Conservation (phyloP, 2,888 invertebrate species). For the Philereme vetulata region DNA sequence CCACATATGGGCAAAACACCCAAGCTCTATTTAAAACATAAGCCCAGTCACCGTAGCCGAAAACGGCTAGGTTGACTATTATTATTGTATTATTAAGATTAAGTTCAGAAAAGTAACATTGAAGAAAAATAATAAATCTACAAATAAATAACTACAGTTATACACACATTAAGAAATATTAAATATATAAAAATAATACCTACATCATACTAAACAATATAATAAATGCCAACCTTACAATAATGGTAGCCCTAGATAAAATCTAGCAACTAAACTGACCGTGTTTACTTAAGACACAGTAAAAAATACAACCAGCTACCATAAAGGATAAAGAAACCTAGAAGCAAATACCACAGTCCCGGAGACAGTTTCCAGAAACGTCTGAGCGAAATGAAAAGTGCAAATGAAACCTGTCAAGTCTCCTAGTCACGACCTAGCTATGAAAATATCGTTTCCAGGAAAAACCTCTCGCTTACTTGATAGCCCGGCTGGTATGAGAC, state of each 20-base stretch:
- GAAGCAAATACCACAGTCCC: neutral
- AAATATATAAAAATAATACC: no score
- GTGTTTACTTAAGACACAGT: constrained; percentile 7
- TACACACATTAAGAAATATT: no score
- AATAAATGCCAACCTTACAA: no score
- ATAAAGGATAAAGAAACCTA: neutral
- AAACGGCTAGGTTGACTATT: no score
- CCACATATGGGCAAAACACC: no score
- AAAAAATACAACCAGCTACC: constrained; percentile 11
- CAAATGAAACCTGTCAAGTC: constrained; percentile 21
- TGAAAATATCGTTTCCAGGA: constrained; percentile 19
- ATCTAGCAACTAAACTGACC: constrained; percentile 2
- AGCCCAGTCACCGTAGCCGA: no score
- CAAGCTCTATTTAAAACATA: no score
- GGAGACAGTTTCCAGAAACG: constrained; percentile 11
- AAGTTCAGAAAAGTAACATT: no score
- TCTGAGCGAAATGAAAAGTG: constrained; percentile 26
- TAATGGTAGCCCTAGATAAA: constrained; percentile 9
- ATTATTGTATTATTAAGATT: no score
- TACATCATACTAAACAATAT: no score
- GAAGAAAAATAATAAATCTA: no score
- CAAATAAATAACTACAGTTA: no score
- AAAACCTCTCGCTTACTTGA: constrained; percentile 3
- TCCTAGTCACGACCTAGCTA: constrained; percentile 18
- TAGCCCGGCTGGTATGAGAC: neutral